phyloP scores from a whole-genome alignment of 1,140 invertebrate genomes.

The Melipona quadrifasciata region DNA sequence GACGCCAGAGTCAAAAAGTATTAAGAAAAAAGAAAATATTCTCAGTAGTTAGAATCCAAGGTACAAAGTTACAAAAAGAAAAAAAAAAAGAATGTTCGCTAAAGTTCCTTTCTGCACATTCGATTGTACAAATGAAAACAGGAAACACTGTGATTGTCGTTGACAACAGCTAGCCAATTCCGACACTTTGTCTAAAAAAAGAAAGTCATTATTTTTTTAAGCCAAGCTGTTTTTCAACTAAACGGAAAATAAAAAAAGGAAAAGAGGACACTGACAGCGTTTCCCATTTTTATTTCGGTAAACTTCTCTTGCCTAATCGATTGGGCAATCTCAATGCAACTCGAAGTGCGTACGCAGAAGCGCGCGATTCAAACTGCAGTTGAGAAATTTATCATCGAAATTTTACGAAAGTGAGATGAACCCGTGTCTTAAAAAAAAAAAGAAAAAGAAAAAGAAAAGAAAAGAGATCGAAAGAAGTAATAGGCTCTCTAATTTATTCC shows the following conservation, averaged over 20 bases:
- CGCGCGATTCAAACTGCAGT: not conserved
- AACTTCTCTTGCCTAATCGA: not conserved
- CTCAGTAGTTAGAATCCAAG: no score
- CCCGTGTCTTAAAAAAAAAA: not conserved
- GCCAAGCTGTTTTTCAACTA: not conserved
- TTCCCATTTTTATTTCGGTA: not conserved
- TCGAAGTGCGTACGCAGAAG: not conserved
- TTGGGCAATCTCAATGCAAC: not conserved
- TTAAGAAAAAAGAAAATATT: not conserved
- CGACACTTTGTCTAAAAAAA: not conserved
- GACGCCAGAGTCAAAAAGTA: no score
- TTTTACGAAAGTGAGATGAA: not conserved
- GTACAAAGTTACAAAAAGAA: not conserved
- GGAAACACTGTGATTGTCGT: not conserved
- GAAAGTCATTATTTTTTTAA: constrained; percentile 35
- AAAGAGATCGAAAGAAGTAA: not conserved
- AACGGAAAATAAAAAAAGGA: not conserved
- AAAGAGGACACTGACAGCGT: not conserved
- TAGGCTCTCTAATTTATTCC: constrained; percentile 36
- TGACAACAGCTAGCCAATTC: no score
- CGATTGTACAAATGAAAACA: not conserved
- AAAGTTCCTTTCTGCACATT: constrained; percentile 2
- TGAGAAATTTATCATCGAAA: not conserved
- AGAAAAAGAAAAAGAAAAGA: not conserved
- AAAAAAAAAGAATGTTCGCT: not conserved